Evolutionary conservation across 2,888 invertebrate genomes (phyloP), one percentile per base, ranked within the genome.

Genomic region (Drosophila koepferae): DNA sequence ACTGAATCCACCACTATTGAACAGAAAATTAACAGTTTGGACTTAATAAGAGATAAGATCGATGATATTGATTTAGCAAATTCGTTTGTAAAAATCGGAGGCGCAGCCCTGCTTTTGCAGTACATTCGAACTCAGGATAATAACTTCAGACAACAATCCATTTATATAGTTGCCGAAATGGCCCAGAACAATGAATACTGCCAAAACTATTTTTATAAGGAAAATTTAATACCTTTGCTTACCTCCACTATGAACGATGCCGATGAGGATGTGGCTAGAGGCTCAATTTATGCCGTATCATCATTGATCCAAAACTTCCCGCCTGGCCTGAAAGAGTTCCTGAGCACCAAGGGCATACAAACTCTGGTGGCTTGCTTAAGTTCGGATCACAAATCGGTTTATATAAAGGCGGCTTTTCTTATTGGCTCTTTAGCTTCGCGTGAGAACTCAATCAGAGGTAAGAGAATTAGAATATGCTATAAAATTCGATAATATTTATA

Each of bases 181-280:
- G 95, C 96, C 41, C 98, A 98, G 93, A 98, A 98, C 93, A 98
- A 98, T 93, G 95, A 96, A 0, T 96, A 95, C 90, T 97, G 97
- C 83, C 98, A 98, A 92, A 93, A 95, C 34, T 94, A 94, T 48
- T 95, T 96, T n/a, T 80, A 97, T 7, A 95, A 96, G 71, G 94
- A 94, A 54, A 95, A 95, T 0, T 93, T 96, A 10, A 92, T 98
- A 49, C 95, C 95, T 0, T 93, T 94, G 10, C 92, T 98, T 3
- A 54, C 63, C 3, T 36, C 66, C 34, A 88, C 87, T 38, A 81
- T 90, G 63, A 75, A 63, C n/a, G 58, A 78, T 28, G 12, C 44
- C 4, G 62, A 81, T 41, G 87, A 63, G 4, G 43, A 72, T 23
- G 55, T 89, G 18, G 85, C 75, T 0, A 54, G 68, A 0, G 69